These are phyloP conservation scores for Cebidichthys violaceus DNA, from an alignment of 2,113 vertebrate genomes.

Conservation along the genomic window DNA sequence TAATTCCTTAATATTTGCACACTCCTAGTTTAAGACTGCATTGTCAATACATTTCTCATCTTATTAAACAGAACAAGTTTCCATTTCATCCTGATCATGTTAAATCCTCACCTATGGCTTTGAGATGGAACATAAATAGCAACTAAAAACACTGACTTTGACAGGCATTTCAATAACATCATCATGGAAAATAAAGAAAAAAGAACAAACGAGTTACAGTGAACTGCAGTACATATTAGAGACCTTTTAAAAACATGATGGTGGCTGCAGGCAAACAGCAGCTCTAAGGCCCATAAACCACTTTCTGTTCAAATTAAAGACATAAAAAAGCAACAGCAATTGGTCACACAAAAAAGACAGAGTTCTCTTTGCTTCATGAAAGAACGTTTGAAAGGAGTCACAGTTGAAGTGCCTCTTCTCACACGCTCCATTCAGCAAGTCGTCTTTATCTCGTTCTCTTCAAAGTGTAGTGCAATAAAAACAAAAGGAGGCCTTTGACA, in stretches of 20 bases:
- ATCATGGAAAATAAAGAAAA: neutral
- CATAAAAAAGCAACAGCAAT: neutral
- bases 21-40: neutral
- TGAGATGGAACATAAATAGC: neutral
- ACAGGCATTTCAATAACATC: neutral
- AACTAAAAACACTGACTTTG: neutral
- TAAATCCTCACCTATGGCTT: conserved; percentile 43
- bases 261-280: neutral
- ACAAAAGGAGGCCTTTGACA: neutral
- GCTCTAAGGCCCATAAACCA: conserved; percentile 4
- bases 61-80: neutral
- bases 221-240: neutral
- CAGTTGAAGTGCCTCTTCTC: neutral
- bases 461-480: conserved; percentile 36
- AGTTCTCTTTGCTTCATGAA: neutral
- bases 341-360: conserved; percentile 2
- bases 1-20: neutral
- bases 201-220: neutral
- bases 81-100: conserved; percentile 26
- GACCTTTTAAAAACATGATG: neutral
- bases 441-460: neutral
- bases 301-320: neutral
- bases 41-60: neutral
- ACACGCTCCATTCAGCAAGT: neutral
- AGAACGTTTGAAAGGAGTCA: neutral